Conservation (phyloP, 2,113 vertebrate genomes). For the Calyptomena viridis region DNA sequence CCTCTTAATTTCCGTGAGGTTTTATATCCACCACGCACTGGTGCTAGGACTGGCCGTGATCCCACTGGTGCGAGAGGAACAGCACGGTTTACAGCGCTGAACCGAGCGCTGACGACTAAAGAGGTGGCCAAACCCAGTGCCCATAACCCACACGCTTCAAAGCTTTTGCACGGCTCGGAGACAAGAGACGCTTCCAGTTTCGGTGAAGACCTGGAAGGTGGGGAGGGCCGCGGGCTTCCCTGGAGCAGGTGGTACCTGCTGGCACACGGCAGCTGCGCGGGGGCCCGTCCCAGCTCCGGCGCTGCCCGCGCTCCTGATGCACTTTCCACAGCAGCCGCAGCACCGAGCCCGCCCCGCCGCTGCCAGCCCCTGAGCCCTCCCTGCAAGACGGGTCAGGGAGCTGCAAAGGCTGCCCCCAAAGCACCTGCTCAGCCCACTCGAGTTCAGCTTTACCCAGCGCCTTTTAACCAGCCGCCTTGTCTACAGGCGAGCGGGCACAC, state of each 20-base stretch:
- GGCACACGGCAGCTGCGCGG: too few relatives aligned
- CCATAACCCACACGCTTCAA: not conserved
- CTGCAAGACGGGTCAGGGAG: rapidly evolving
- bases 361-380: not conserved
- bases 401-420: rapidly evolving
- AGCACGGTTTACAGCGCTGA: rapidly evolving
- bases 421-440: not conserved
- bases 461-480: not conserved
- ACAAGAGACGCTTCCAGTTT: not conserved
- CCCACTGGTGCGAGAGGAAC: rapidly evolving
- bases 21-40: rapidly evolving
- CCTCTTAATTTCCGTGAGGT: not conserved
- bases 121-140: not conserved
- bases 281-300: not conserved
- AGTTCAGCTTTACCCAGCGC: not conserved
- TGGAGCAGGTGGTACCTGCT: too few relatives aligned
- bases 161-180: not conserved
- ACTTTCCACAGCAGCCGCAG: rapidly evolving
- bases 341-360: rapidly evolving
- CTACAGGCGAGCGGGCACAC: rapidly evolving
- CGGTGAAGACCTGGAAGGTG: not conserved
- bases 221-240: not conserved
- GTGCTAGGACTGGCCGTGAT: rapidly evolving
- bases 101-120: rapidly evolving
- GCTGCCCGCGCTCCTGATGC: rapidly evolving